phyloP scores from a whole-genome alignment of 2,797 vertebrate species.

The Phalanger gymnotis region DNA sequence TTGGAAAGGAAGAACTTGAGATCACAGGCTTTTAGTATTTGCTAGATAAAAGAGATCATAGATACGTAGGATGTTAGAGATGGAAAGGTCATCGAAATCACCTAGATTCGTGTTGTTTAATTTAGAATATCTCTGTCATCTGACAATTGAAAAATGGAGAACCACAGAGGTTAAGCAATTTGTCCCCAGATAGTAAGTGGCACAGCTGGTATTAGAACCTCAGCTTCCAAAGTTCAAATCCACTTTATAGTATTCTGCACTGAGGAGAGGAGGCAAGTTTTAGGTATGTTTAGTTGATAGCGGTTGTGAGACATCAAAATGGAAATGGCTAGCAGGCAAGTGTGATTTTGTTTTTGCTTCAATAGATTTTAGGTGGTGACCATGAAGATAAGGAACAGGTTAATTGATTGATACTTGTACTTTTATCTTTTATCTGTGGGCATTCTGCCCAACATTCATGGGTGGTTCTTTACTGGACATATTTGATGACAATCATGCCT shows the following conservation, averaged over 20 bases:
- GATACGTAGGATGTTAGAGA: neutral
- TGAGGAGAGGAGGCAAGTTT: neutral
- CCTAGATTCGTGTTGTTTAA: neutral
- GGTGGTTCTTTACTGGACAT: neutral
- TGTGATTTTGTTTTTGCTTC: no score
- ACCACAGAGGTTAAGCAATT: no score
- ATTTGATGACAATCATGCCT: neutral
- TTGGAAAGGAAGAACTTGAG: neutral
- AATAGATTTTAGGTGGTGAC: neutral
- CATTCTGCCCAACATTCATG: neutral
- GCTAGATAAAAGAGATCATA: neutral
- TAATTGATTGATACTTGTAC: neutral
- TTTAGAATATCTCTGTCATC: neutral
- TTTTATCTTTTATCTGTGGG: neutral
- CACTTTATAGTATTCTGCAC: neutral
- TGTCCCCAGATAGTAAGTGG: neutral
- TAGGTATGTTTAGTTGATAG: neutral
- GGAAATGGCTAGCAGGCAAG: neutral
- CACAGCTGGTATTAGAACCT: neutral
- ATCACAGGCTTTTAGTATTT: neutral
- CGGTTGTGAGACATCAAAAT: neutral
- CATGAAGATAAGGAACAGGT: neutral
- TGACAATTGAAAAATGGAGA: neutral
- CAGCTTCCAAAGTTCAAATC: neutral
- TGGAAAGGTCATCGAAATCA: neutral